Evolutionary conservation across 2,888 invertebrate genomes (phyloP).

Genomic region (Chirona hameri): DNA sequence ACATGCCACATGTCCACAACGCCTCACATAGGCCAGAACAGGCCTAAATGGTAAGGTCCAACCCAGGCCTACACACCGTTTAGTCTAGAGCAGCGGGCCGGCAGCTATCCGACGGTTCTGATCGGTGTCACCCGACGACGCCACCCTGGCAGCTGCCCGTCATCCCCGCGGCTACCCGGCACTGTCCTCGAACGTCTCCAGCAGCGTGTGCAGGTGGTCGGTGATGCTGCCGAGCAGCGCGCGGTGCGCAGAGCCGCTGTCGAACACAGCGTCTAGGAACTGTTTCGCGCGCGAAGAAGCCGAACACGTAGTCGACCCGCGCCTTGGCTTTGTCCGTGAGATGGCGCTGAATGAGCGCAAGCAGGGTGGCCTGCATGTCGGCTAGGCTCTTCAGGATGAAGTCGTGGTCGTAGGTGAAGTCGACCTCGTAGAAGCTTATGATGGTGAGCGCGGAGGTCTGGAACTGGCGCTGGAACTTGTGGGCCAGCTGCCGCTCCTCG

Average conservation of each 20-base stretch:
- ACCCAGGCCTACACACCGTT: too few relatives aligned
- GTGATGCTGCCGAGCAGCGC: constrained; percentile 62
- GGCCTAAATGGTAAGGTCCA: too few relatives aligned
- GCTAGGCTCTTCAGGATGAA: constrained; percentile 54
- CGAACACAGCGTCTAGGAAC: constrained; percentile 63
- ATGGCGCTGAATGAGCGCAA: constrained; percentile 69
- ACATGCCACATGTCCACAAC: too few relatives aligned
- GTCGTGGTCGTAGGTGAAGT: constrained; percentile 51
- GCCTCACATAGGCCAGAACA: too few relatives aligned
- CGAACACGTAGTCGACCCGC: constrained; percentile 73
- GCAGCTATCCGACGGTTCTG: too few relatives aligned
- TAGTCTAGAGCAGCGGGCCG: too few relatives aligned
- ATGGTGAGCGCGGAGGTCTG: constrained; percentile 83
- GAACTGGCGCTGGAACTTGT: constrained; percentile 53
- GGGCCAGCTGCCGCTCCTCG: constrained; percentile 59
- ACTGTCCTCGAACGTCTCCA: background rate
- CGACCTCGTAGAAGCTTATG: constrained; percentile 59
- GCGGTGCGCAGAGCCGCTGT: constrained; percentile 59
- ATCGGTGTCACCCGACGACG: too few relatives aligned
- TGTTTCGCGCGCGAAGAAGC: constrained; percentile 59
- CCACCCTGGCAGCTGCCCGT: too few relatives aligned
- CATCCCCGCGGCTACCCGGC: too few relatives aligned
- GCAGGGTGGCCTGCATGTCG: constrained; percentile 73
- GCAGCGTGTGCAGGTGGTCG: constrained; percentile 57
- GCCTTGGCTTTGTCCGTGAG: constrained; percentile 78